A percentile compares a stretch with the other conserved stretches of the same genome.
Conservation (phyloP, 2,888 invertebrate species). For the Steinernema hermaphroditum region DNA sequence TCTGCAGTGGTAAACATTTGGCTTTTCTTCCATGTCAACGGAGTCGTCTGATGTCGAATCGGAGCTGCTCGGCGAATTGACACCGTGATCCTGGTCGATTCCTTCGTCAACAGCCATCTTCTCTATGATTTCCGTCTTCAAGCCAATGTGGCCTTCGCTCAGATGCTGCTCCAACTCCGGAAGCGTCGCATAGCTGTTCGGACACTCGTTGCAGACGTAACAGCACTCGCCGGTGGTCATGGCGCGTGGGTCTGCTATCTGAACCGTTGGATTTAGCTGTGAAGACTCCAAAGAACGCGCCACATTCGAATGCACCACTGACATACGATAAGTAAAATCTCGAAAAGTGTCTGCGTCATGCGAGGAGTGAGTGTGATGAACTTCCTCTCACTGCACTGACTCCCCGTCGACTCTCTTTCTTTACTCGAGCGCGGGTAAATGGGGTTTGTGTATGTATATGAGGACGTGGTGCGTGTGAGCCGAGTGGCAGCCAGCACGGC, state of each 20-base stretch:
- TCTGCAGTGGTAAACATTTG: slow-evolving; percentile 39
- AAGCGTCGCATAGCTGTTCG: slow-evolving; percentile 42
- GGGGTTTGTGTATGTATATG: slow-evolving; percentile 23
- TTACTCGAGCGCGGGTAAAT: slow-evolving; percentile 26
- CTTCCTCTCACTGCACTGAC: background rate
- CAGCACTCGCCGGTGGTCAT: slow-evolving; percentile 44
- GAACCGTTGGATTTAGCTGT: background rate
- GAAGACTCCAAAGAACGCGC: background rate
- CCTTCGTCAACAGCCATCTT: background rate
- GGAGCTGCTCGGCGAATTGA: slow-evolving; percentile 41
- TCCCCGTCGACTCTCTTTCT: slow-evolving; percentile 18
- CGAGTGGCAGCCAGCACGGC: slow-evolving; percentile 18
- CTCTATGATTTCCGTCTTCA: background rate
- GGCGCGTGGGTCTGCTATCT: background rate
- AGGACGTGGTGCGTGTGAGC: slow-evolving; percentile 22
- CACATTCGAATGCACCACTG: too few relatives aligned
- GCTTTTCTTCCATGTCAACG: slow-evolving; percentile 36
- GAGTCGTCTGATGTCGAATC: slow-evolving; percentile 38
- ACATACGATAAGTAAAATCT: slow-evolving; percentile 8
- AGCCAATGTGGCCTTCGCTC: slow-evolving; percentile 33
- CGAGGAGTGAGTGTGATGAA: background rate
- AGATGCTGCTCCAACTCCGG: slow-evolving; percentile 45
- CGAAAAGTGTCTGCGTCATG: slow-evolving; percentile 25
- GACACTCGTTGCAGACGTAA: slow-evolving; percentile 52
- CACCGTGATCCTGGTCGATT: slow-evolving; percentile 25